Conservation (phyloP, 2,113 vertebrate species). For the Ptyas mucosa region DNA sequence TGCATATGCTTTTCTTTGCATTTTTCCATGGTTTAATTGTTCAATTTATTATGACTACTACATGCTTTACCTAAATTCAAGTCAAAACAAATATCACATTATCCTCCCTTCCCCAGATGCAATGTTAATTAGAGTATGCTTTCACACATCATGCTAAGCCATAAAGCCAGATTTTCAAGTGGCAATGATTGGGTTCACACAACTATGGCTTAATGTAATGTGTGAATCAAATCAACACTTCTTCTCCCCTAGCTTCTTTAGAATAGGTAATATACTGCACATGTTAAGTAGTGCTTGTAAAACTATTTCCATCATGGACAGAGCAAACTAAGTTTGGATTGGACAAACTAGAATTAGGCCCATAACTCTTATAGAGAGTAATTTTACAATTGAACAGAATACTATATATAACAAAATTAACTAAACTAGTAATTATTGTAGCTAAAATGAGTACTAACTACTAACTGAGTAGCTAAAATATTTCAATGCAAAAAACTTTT, state of each 20-base stretch:
- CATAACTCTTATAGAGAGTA: slow-evolving; percentile 18
- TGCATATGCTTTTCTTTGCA: not conserved
- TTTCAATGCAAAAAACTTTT: slow-evolving; percentile 42
- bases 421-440: slow-evolving; percentile 30
- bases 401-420: slow-evolving; percentile 1
- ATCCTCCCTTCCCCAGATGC: not conserved
- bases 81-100: not conserved
- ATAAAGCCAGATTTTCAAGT: not conserved
- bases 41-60: slow-evolving; percentile 20
- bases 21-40: not conserved
- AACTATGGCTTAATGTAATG: not conserved
- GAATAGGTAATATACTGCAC: not conserved
- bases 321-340: not conserved
- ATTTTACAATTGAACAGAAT: not conserved
- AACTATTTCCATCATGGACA: not conserved
- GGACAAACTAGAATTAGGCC: slow-evolving; percentile 10
- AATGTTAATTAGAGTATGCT: not conserved
- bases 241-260: not conserved
- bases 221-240: not conserved
- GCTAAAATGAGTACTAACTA: not conserved
- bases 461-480: slow-evolving; percentile 57
- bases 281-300: not conserved
- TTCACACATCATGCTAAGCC: not conserved
- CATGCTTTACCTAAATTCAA: not conserved
- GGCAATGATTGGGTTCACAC: not conserved